Percentiles rank a stretch among this genome's conserved stretches.
phyloP scores from a whole-genome alignment of 2,888 invertebrate genomes.

The Tupiocoris notatus region DNA sequence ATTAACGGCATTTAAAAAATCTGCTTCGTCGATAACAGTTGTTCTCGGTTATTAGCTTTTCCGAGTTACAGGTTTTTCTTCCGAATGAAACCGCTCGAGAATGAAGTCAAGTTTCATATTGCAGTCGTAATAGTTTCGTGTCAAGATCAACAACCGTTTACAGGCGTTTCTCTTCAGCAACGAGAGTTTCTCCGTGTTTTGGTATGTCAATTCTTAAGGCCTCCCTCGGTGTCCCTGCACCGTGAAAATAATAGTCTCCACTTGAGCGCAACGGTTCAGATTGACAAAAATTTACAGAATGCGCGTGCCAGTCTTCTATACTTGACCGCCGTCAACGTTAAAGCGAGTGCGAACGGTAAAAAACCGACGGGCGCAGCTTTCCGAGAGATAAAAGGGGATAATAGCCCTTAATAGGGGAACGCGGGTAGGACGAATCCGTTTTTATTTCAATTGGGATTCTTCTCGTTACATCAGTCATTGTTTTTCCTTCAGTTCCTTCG shows the following conservation, averaged over 20 bases:
- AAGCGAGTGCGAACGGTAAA: neutral
- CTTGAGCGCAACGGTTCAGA: neutral
- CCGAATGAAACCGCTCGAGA: too few species aligned
- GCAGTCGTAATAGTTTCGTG: too few species aligned
- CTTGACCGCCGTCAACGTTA: neutral
- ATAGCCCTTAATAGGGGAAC: slow-evolving; percentile 38
- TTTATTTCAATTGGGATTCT: slow-evolving; percentile 40
- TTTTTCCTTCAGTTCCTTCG: slow-evolving; percentile 14
- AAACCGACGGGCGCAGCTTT: neutral
- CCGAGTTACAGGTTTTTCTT: too few species aligned
- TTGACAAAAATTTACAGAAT: slow-evolving; percentile 7
- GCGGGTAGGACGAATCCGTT: slow-evolving; percentile 25
- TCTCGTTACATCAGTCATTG: slow-evolving; percentile 22
- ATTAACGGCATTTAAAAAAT: too few species aligned
- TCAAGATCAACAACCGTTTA: neutral
- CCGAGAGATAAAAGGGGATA: slow-evolving; percentile 7
- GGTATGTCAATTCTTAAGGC: neutral
- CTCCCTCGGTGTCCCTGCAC: neutral
- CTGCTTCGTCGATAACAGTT: too few species aligned
- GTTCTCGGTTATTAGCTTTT: too few species aligned
- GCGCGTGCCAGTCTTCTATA: neutral
- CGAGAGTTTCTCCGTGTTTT: neutral
- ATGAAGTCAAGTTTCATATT: too few species aligned
- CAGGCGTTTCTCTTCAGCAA: neutral
- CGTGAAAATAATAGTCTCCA: neutral